These are phyloP conservation scores for Rosalia funebris DNA, from an alignment of 2,888 invertebrate genomes.

Conservation along the genomic window DNA sequence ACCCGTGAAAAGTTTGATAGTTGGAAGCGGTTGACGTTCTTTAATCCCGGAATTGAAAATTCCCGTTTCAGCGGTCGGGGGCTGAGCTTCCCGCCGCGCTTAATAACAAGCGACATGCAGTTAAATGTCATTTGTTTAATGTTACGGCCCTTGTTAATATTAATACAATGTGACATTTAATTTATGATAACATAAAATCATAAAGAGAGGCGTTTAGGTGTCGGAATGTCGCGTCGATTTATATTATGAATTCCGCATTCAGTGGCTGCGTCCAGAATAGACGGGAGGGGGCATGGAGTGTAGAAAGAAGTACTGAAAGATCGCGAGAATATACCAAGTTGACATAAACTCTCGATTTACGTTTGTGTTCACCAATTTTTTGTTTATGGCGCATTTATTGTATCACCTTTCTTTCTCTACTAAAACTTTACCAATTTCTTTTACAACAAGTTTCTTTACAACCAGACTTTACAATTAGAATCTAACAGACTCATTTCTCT, in stretches of 20 bases:
- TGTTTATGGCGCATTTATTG: too few relatives aligned
- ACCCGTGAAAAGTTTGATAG: conserved; percentile 24
- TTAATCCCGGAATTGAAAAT: conserved; percentile 41
- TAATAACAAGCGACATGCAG: conserved; percentile 52
- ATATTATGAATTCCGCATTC: conserved; percentile 38
- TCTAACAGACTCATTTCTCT: too few relatives aligned
- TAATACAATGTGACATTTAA: conserved; percentile 58
- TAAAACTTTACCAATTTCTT: too few relatives aligned
- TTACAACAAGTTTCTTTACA: too few relatives aligned
- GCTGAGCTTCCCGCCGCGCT: conserved; percentile 38
- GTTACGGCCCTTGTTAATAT: conserved; percentile 49
- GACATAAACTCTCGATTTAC: too few relatives aligned
- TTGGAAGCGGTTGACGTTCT: conserved; percentile 19
- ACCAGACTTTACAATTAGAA: too few relatives aligned
- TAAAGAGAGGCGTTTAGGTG: conserved; percentile 46
- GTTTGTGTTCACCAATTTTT: too few relatives aligned
- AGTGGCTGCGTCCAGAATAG: conserved; percentile 37
- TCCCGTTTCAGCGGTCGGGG: conserved; percentile 33
- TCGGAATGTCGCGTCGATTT: conserved; percentile 29
- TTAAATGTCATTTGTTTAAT: conserved; percentile 57
- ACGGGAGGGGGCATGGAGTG: too few relatives aligned
- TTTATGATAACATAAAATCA: conserved; percentile 53
- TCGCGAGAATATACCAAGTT: too few relatives aligned
- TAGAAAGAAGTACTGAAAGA: too few relatives aligned
- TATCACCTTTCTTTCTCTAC: too few relatives aligned